Base-by-base conservation (phyloP, 1,140 invertebrate species). In the Bombyx mandarina region DNA sequence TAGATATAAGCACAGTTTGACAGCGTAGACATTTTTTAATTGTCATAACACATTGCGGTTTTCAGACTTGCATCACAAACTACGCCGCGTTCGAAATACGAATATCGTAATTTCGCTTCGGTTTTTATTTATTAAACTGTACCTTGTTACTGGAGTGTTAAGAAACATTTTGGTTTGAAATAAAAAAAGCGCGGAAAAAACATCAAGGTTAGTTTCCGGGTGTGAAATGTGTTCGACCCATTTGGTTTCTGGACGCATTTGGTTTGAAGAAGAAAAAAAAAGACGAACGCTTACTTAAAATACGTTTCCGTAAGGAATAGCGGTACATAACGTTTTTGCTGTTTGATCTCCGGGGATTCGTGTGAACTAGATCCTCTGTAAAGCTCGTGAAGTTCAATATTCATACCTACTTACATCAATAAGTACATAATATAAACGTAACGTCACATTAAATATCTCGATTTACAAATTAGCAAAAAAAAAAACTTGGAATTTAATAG, bases 221-320 rank as follows among this genome's bases (percentile, higher is more conserved):
- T 81, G 79, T 82, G 73, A 84, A 84, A 79, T 82, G 77, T 77
- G 79, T 68, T 67, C 65, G 63, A 61, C 66, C 67, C 80, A 76
- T 80, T 83, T 75, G 64, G 72, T 75, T 75, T 72, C 55, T 63
- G 66, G 70, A 67, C 72, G 71, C 75, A 72, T 81, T 81, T 77
- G 74, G 69, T 54, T 8, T 45, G 18, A 35, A 45, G 12, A 18
- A 44, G 69, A 77, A 75, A 79, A 71, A 67, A 68, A 60, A 72
- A 72, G 68, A 62, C 63, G 72, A 71, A 75, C 67, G 62, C 70
- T 65, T 67, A 45, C 45, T 54, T 54, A 45, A 54, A 45, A 44
- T 44, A 62, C 67, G 66, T 77, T 79, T 74, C 77, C 71, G 69
- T 70, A 66, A 65, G 63, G 63, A 53, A 59, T 73, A 75, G 69